Base-by-base conservation (phyloP, 2,113 vertebrate genomes). In the Zingel zingel region DNA sequence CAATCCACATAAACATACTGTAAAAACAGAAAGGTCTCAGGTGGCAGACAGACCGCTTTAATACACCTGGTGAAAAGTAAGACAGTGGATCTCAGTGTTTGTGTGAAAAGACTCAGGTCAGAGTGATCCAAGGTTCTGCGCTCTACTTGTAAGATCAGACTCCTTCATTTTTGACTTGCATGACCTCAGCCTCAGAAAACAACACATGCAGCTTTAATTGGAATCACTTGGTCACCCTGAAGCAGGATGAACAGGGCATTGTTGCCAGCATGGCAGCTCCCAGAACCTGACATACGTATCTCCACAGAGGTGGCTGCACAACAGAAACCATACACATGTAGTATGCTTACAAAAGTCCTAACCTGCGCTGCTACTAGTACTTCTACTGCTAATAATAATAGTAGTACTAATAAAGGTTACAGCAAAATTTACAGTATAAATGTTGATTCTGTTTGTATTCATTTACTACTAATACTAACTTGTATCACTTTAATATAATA, bases 191-290 rank as follows among this genome's bases (percentile, higher is more conserved):
- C 75, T 92, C 86, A 77, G 91, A 92, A 93, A 95, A 94, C 91
- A 94, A 91, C 86, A 91, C 86, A 91, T 82, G 70, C 83, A 86
- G 88, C 92, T 92, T 76, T 94, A 95, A 95, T 94, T 94, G 90
- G 90, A 95, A 94, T 95, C 94, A 95, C 92, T 94, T 94, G 93
- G 83, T 89, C 89, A 86, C 91, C 90, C 84, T 80, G 74, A 57
- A 88, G 83, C 86, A 79, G 88, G 86, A 94, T 93, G 88, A 95
- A 94, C 71, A 79, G 89, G 66, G 83, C 92, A 91, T 95, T 94
- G 92, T 94, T 93, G 83, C 51, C 75, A 48, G 68, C 70, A 78
- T 81, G 68, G 62, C 70, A 33, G 71, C 68, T 88, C 73, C 79
- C 62, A 86, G 23, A 83, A 75, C 74, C 87, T 88, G 83, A 82